Conservation (phyloP, 1,140 invertebrate genomes). For the Calliopsis andreniformis region DNA sequence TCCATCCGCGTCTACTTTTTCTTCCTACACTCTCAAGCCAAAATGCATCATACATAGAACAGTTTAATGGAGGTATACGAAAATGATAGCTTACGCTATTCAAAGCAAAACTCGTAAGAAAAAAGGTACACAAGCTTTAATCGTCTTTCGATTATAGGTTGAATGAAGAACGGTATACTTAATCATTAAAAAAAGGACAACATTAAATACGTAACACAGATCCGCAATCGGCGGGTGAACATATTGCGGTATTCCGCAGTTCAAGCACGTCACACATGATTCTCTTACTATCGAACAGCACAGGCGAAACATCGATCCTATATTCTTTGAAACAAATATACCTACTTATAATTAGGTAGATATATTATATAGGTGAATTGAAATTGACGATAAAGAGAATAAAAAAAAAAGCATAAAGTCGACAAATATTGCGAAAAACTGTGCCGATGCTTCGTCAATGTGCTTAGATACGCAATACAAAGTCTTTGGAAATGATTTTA, state of each 20-base stretch:
- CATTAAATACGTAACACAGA: constrained; percentile 67
- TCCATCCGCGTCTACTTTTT: too few species aligned
- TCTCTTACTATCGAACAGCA: constrained; percentile 13
- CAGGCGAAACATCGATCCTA: constrained; percentile 1
- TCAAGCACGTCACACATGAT: constrained; percentile 31
- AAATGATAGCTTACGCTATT: too few species aligned
- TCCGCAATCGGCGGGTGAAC: constrained; percentile 73
- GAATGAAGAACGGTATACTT: constrained; percentile 32
- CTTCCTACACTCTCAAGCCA: too few species aligned
- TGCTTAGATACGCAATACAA: constrained; percentile 45
- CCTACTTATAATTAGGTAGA: too few species aligned
- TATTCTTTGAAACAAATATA: too few species aligned
- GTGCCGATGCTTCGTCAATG: constrained; percentile 13
- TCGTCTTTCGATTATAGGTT: too few species aligned
- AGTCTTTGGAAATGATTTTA: constrained; percentile 60
- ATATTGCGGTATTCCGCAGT: constrained; percentile 62
- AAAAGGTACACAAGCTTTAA: too few species aligned
- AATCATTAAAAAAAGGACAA: constrained; percentile 53
- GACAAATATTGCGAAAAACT: too few species aligned
- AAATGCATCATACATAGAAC: too few species aligned
- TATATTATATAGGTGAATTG: too few species aligned
- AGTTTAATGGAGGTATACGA: too few species aligned
- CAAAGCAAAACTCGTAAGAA: too few species aligned
- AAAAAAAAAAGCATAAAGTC: background rate
- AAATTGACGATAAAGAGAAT: background rate